These are phyloP conservation scores for Mus pahari DNA, from an alignment of 2,113 vertebrate species.

Conservation along the genomic window DNA sequence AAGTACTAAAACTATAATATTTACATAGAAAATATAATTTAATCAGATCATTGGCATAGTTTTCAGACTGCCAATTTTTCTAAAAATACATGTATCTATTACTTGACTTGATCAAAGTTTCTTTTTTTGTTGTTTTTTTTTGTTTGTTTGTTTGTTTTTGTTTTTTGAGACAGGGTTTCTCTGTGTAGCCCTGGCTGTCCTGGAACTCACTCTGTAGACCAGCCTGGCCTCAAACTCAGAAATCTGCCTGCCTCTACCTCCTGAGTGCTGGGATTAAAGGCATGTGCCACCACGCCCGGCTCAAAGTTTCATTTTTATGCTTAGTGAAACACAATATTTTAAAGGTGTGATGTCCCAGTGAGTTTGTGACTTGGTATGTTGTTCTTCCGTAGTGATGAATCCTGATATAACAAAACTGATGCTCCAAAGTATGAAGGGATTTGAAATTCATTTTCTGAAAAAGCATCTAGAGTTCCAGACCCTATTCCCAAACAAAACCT, in stretches of 20 bases:
- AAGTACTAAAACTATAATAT: background rate
- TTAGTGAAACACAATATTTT: slow-evolving; percentile 25
- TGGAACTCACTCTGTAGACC: too few species aligned
- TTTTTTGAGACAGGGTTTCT: too few species aligned
- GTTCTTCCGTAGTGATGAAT: slow-evolving; percentile 36
- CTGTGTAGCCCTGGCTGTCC: too few species aligned
- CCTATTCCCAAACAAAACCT: background rate
- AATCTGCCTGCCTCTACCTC: too few species aligned
- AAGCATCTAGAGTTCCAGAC: background rate
- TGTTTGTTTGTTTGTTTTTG: too few species aligned
- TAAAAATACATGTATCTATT: background rate
- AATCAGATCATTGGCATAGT: background rate
- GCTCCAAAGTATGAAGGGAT: background rate
- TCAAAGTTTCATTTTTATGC: slow-evolving; percentile 12
- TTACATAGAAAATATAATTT: background rate
- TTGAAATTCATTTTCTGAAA: background rate
- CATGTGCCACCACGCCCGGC: too few species aligned
- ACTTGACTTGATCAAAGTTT: background rate
- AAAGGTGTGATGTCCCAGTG: background rate
- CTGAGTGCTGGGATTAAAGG: too few species aligned
- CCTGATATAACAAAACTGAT: slow-evolving; percentile 3
- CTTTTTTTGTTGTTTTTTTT: too few species aligned
- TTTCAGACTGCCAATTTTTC: background rate
- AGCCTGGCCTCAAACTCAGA: too few species aligned
- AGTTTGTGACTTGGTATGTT: background rate